Conservation (phyloP, 2,797 vertebrate genomes). For the Coendou prehensilis region DNA sequence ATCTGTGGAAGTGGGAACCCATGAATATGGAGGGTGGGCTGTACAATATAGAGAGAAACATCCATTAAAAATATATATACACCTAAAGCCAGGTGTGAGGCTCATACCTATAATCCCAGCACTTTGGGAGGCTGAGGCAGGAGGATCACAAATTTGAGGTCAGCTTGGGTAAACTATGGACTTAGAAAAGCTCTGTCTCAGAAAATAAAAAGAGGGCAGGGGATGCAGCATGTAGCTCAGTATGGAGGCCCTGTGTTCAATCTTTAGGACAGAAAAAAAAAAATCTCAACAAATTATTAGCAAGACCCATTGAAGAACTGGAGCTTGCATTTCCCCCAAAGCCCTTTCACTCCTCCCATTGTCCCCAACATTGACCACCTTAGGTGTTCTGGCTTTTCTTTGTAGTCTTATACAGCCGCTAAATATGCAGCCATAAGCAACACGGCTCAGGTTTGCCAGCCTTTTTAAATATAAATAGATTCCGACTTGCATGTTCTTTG, state of each 20-base stretch:
- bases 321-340: background rate
- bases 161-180: background rate
- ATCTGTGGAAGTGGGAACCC: background rate
- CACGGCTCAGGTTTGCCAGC: background rate
- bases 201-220: background rate
- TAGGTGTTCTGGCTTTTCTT: background rate
- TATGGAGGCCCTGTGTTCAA: background rate
- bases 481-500: background rate
- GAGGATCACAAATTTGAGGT: no score
- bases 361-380: rapidly evolving
- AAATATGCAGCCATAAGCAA: rapidly evolving
- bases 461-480: background rate
- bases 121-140: background rate
- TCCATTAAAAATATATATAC: background rate
- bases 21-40: no score
- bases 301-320: background rate
- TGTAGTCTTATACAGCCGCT: background rate
- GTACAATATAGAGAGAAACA: background rate
- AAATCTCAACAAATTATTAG: background rate
- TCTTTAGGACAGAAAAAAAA: background rate
- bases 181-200: background rate
- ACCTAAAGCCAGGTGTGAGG: background rate
- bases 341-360: rapidly evolving
- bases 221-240: background rate
- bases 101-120: background rate